Evolutionary conservation across 2,888 invertebrate species (phyloP).

Genomic region (Homarus gammarus): DNA sequence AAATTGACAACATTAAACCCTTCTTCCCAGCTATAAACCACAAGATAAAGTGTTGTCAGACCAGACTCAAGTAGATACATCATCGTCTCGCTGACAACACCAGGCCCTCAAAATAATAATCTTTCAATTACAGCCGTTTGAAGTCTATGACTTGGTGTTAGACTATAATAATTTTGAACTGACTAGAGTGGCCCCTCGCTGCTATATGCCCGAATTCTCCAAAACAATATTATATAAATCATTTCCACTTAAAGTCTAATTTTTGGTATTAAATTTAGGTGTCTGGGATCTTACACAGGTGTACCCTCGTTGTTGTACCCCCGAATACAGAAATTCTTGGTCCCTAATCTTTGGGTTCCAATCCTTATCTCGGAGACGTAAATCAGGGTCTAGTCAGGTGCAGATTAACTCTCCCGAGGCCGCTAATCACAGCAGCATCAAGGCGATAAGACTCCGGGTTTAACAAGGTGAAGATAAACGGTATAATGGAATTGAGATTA

Average conservation of each 20-base stretch:
- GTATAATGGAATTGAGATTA: background rate
- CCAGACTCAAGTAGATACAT: background rate
- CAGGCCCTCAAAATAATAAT: background rate
- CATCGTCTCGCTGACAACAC: background rate
- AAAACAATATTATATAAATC: no score
- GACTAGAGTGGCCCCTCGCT: no score
- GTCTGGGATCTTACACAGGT: no score
- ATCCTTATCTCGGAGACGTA: background rate
- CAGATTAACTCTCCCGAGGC: background rate
- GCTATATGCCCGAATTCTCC: no score
- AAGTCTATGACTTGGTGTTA: no score
- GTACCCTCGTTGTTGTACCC: background rate
- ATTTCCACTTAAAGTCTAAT: no score
- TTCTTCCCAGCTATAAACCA: background rate
- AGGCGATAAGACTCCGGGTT: background rate
- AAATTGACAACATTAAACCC: background rate
- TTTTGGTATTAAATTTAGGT: no score
- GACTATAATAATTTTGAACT: no score
- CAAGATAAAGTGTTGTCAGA: no score
- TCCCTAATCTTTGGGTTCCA: background rate
- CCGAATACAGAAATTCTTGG: background rate
- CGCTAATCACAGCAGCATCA: background rate
- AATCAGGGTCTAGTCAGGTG: background rate
- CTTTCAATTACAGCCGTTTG: no score
- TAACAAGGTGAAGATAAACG: constrained; percentile 3